Conservation (phyloP, 1,140 invertebrate species). For the Thalassaphorura encarpata region DNA sequence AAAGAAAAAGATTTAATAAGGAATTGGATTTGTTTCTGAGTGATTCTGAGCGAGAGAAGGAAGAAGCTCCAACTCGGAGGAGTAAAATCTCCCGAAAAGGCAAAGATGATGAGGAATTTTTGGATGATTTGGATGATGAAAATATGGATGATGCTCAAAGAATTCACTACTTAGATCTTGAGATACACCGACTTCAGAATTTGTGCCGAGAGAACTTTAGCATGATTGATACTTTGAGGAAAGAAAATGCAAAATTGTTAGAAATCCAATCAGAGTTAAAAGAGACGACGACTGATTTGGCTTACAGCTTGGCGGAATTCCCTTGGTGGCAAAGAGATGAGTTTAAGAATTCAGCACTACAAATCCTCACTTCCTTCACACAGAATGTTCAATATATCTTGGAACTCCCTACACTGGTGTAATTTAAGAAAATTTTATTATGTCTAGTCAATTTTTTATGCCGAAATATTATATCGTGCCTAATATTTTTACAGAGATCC, state of each 20-base stretch:
- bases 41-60: too few species aligned
- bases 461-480: background rate
- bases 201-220: slow-evolving; percentile 15
- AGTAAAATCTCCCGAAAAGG: too few species aligned
- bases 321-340: slow-evolving; percentile 24
- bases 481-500: slow-evolving; percentile 9
- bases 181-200: slow-evolving; percentile 18
- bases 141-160: background rate
- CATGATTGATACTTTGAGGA: slow-evolving; percentile 12
- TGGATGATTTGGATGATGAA: background rate
- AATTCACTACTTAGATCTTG: slow-evolving; percentile 4
- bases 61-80: too few species aligned
- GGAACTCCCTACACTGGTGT: slow-evolving; percentile 20
- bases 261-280: slow-evolving; percentile 16
- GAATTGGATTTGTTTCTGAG: too few species aligned
- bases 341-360: slow-evolving; percentile 3
- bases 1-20: too few species aligned
- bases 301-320: slow-evolving; percentile 20
- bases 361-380: slow-evolving; percentile 10
- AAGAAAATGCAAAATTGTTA: slow-evolving; percentile 14
- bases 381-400: slow-evolving; percentile 24
- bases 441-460: background rate
- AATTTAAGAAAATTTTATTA: slow-evolving; percentile 1
- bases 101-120: background rate
- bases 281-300: slow-evolving; percentile 19